A percentile compares a stretch with the other conserved stretches of the same genome.
phyloP scores from a whole-genome alignment of 2,888 invertebrate genomes.

The Calliscelio sp. region DNA sequence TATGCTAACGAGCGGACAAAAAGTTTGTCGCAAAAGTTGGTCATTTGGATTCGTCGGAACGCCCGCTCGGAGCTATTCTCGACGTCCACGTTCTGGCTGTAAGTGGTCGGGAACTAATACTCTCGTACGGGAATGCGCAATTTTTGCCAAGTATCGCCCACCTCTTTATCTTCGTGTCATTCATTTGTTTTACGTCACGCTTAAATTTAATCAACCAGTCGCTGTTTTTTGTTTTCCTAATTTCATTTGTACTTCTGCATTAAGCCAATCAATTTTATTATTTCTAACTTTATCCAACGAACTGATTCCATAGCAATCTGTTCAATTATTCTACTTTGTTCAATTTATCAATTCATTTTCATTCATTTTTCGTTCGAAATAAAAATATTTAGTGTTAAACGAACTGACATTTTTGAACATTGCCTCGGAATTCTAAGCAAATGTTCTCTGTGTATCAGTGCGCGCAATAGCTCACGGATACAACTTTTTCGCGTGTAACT shows the following conservation, averaged over 20 bases:
- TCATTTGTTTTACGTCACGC: constrained; percentile 36
- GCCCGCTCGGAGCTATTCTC: constrained; percentile 52
- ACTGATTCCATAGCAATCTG: no score
- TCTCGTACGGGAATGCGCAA: constrained; percentile 44
- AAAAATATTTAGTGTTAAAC: no score
- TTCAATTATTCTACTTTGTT: no score
- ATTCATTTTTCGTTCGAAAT: no score
- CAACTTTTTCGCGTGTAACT: constrained; percentile 3
- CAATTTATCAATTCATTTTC: no score
- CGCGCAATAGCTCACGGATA: constrained; percentile 16
- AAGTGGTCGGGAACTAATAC: constrained; percentile 38
- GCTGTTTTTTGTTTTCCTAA: neutral
- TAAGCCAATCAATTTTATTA: no score
- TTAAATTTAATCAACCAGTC: constrained; percentile 27
- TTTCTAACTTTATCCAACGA: no score
- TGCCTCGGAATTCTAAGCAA: no score
- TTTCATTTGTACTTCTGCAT: no score
- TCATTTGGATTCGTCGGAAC: constrained; percentile 40
- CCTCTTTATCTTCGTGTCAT: constrained; percentile 56
- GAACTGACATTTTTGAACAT: no score
- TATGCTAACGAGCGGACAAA: constrained; percentile 43
- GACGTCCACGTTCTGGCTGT: constrained; percentile 40
- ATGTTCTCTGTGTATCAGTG: no score
- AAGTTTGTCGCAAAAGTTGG: constrained; percentile 59
- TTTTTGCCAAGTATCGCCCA: constrained; percentile 64